Base-by-base conservation (phyloP, 2,888 invertebrate genomes). In the Helicoverpa assulta region DNA sequence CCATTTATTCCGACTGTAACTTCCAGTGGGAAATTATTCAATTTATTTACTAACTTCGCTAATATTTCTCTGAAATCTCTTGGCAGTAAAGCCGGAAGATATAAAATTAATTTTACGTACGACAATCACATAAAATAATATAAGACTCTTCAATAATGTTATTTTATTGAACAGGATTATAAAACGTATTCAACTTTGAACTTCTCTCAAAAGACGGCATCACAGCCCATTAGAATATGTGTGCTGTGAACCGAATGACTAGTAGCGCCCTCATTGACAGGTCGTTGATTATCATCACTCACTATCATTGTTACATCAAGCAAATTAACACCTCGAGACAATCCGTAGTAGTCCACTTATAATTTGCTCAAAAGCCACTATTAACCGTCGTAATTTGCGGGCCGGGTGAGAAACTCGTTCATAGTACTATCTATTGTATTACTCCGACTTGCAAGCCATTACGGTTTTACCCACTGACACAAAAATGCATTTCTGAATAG, bases 401-500 rank as follows among this genome's bases (percentile, higher is more conserved):
- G 50, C 37, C 67, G 58, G 73, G 81, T 83, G 81, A 73, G 81
- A 83, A 82, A 70, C 73, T 76, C 70, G 64, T 54, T 67, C 47
- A 56, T 59, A 73, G 67, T 55, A 75, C 70, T 50, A 70, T 70
- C 76, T 67, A 73, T 80, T 82, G 80, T 80, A 53, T 70, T 73
- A 52, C 70, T 68, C 62, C 14, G 26, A 29, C 73, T 78, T 73
- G 78, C 68, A 67, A 76, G 52, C 77, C 73, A 80, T 81, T 85
- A 85, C 76, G 73, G 78, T 77, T 78, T 80, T 86, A 81, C 84
- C 86, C 65, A 87, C 83, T 83, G 84, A 86, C 83, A 86, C 83
- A 82, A 83, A 85, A 84, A 81, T 81, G 78, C 78, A 79, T 76
- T 82, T 76, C 67, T 82, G 82, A 83, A 80, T 80, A 72, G 79